Conservation (phyloP, 2,888 invertebrate genomes). For the Drosophila lutescens region DNA sequence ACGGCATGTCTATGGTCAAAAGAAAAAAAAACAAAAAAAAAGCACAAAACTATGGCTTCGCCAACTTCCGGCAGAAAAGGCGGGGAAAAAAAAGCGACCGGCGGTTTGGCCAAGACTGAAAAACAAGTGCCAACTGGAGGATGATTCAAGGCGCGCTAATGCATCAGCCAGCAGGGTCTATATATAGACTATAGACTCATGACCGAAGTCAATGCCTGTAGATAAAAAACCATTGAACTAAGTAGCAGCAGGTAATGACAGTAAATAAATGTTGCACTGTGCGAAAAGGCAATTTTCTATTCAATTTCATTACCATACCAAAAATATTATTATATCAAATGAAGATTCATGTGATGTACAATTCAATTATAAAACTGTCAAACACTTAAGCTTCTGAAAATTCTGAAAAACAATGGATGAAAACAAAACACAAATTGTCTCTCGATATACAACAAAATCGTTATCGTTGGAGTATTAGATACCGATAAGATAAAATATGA, state of each 20-base stretch:
- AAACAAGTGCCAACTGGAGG: constrained; percentile 33
- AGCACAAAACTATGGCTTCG: constrained; percentile 51
- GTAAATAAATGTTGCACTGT: constrained; percentile 35
- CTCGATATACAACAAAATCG: too few species aligned
- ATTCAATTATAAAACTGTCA: too few species aligned
- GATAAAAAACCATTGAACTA: constrained; percentile 70
- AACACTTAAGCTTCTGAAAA: too few species aligned
- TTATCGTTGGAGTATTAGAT: too few species aligned
- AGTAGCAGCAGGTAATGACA: constrained; percentile 33
- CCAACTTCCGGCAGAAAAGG: constrained; percentile 57
- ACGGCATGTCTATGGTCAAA: constrained; percentile 50
- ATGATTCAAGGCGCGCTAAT: constrained; percentile 57
- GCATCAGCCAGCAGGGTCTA: constrained; percentile 43
- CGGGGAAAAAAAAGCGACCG: background rate
- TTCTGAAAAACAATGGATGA: too few species aligned
- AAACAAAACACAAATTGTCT: too few species aligned
- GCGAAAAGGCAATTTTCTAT: background rate
- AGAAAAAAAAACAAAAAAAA: constrained; percentile 10
- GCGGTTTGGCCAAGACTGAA: constrained; percentile 14
- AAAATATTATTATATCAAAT: too few species aligned
- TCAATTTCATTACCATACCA: too few species aligned
- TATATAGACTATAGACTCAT: constrained; percentile 68
- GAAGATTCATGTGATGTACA: too few species aligned
- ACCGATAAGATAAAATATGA: too few species aligned
- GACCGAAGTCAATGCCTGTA: constrained; percentile 56